Evolutionary conservation across 37 sponge, comb jelly and placozoan genomes (phyloP), one percentile per base, ranked within the genome.

Genomic region (Chondrilla cf. caribensis): DNA sequence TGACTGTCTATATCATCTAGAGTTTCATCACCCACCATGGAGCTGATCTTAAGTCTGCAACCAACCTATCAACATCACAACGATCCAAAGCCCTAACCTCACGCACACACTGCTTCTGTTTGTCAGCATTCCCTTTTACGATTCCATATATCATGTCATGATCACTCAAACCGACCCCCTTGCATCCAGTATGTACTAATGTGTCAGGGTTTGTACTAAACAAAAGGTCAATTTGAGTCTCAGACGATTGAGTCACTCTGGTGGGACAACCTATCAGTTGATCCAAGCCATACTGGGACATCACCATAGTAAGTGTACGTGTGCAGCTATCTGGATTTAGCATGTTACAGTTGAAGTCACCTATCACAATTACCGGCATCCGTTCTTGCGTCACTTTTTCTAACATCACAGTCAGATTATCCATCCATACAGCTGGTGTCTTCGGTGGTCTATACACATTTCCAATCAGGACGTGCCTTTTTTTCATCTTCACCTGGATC

Each of bases 1-100:
- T 81, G 67, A 77, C 70, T 70, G 70, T 81, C 70, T 25, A 81
- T 15, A 26, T 81, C 82, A 7, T 81, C 82, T 25, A 81, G 51
- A 24, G 70, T 25, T 65, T 43, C 68, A 81, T 70, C 41, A 81
- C 82, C n/a, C 21, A 17, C 82, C 68, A 81, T 29, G 82, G 82
- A 17, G 70, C 40, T 9, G 43, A 25, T 11, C 26, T 35, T 24
- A 81, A 41, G 51, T 76, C 70, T 15, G 7, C 38, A 28, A 70
- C 42, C 36, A 81, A 77, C 29, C 17, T 24, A 8, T 81, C 82
- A 8, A 75, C 58, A 79, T 79, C 28, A 75, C 77, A 75, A 17
- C 42, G 8, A 17, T 41, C 7, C 6, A 54, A 79, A 54, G 29
- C 15, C n/a, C 35, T 79, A 6, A 79, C 57, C 17, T 55, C 17